Conservation (phyloP, 2,888 invertebrate genomes). For the Cylloceria caligata region DNA sequence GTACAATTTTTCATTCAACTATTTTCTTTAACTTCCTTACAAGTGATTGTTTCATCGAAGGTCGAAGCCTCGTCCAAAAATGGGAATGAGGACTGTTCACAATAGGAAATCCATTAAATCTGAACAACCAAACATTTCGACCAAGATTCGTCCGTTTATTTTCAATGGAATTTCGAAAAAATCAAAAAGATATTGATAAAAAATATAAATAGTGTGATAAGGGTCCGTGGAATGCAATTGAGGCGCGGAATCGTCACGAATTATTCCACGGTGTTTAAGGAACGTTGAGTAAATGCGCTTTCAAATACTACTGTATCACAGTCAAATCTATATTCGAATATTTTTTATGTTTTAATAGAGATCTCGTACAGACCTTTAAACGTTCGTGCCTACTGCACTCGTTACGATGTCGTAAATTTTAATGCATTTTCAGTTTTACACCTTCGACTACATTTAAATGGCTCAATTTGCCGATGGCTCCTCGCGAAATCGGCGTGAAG, state of each 20-base stretch:
- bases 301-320: slow-evolving; percentile 55
- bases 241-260: slow-evolving; percentile 15
- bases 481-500: neutral
- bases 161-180: slow-evolving; percentile 32
- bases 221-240: slow-evolving; percentile 48
- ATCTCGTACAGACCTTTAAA: neutral
- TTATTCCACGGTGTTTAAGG: slow-evolving; percentile 41
- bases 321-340: slow-evolving; percentile 52
- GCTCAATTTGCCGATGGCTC: neutral
- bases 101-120: neutral
- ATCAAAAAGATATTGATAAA: neutral
- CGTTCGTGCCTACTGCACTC: slow-evolving; percentile 5
- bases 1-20: neutral
- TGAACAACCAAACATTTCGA: neutral
- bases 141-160: slow-evolving; percentile 17
- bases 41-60: neutral
- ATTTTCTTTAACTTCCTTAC: neutral
- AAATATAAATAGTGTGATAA: slow-evolving; percentile 24
- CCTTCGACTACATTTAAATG: neutral
- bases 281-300: slow-evolving; percentile 51
- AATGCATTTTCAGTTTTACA: neutral
- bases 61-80: neutral
- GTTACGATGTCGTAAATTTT: neutral
- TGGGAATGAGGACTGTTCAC: neutral
- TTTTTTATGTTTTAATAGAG: slow-evolving; percentile 9